These are phyloP conservation scores for Dynastes maya DNA, from an alignment of 2,888 invertebrate species.

Conservation along the genomic window DNA sequence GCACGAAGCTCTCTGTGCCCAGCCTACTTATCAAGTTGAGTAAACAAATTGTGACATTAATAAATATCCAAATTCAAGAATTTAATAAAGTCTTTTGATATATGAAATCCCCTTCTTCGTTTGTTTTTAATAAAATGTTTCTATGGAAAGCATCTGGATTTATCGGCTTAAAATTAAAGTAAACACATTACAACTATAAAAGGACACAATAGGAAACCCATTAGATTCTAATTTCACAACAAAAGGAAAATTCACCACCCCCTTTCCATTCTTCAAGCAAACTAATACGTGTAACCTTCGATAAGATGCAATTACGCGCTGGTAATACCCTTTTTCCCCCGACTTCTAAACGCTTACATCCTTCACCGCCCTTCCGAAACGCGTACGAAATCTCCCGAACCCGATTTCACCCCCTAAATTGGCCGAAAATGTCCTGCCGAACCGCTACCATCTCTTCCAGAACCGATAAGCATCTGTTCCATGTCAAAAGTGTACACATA, in stretches of 20 bases:
- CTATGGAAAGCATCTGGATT: too few relatives aligned
- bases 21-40: too few relatives aligned
- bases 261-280: neutral
- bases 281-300: conserved; percentile 12
- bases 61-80: too few relatives aligned
- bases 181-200: neutral
- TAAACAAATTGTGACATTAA: too few relatives aligned
- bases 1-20: too few relatives aligned
- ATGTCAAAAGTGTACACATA: neutral
- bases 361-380: neutral
- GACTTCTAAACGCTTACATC: neutral
- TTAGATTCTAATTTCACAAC: conserved; percentile 6
- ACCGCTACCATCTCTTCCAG: conserved; percentile 1
- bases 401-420: too few relatives aligned
- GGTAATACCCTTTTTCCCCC: neutral
- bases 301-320: conserved; percentile 5
- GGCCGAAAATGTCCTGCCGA: conserved; percentile 18
- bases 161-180: neutral
- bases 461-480: conserved; percentile 17
- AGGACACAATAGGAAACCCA: conserved; percentile 10
- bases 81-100: too few relatives aligned
- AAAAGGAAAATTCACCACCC: conserved; percentile 23
- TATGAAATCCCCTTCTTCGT: too few relatives aligned
- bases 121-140: too few relatives aligned
- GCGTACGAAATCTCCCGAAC: too few relatives aligned